These are phyloP conservation scores for Drosophila peninsularis DNA, from an alignment of 2,888 invertebrate species.

Conservation along the genomic window DNA sequence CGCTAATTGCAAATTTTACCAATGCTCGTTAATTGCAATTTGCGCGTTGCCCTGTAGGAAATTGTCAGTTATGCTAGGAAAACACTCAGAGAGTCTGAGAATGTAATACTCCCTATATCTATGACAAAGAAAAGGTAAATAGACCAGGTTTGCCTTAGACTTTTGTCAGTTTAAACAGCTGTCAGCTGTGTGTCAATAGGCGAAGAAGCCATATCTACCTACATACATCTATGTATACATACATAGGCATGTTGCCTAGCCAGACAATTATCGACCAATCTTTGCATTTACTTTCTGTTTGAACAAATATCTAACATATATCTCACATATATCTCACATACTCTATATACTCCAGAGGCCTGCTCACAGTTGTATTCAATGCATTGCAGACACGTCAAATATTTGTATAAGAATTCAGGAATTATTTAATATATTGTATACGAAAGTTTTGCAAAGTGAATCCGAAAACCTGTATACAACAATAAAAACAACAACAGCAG, in stretches of 20 bases:
- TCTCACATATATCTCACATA: not conserved
- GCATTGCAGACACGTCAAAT: slow-evolving; percentile 53
- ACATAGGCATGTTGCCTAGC: not conserved
- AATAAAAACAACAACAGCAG: slow-evolving; percentile 3
- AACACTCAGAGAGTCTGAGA: not conserved
- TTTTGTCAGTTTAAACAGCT: slow-evolving; percentile 44
- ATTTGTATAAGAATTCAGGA: slow-evolving; percentile 4
- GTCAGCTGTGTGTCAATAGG: slow-evolving; percentile 35
- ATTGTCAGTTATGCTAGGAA: not conserved
- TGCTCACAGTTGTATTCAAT: not conserved
- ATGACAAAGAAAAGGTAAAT: not conserved
- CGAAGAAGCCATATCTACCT: slow-evolving; percentile 12
- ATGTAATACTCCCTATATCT: no score
- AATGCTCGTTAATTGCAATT: slow-evolving; percentile 32
- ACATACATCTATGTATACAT: no score
- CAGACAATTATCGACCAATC: slow-evolving; percentile 4
- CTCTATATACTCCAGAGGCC: not conserved
- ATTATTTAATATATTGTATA: slow-evolving; percentile 24
- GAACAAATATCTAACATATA: not conserved
- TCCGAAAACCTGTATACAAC: slow-evolving; percentile 43
- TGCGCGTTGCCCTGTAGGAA: slow-evolving; percentile 34
- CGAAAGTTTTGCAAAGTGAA: slow-evolving; percentile 17
- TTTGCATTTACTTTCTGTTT: slow-evolving; percentile 24
- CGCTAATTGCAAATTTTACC: slow-evolving; percentile 58
- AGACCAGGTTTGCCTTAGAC: slow-evolving; percentile 1